Evolutionary conservation across 2,113 vertebrate species (phyloP), one percentile per base, ranked within the genome.

Genomic region (Polypterus bichir): DNA sequence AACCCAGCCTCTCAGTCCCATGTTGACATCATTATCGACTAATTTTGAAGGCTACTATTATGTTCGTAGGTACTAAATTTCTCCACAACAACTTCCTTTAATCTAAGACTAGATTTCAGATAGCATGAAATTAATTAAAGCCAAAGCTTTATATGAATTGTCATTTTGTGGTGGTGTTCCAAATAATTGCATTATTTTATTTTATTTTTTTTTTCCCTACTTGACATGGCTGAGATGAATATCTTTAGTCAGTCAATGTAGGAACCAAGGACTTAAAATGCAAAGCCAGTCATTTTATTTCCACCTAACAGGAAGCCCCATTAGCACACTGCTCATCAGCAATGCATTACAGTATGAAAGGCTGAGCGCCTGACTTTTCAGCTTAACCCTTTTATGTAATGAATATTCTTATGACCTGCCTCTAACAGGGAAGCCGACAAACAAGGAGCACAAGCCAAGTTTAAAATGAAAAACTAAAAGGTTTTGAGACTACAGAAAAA

Each of bases 251-350:
- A 72, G 74, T 81, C 74, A 78, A 76, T 74, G 67, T 68, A 72
- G 74, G 74, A 66, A 78, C 73, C 73, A 68, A 51, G 54, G 51
- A 51, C 51, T 67, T 70, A 60, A 66, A 65, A 74, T 72, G 66
- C 64, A 58, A 63, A 68, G 61, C n/a, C 63, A 60, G 65, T 62
- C 65, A 61, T 68, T 68, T 64, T 62, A 67, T 73, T 66, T 70
- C 65, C 56, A 66, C 57, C 65, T 60, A 68, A 62, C 79, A 80
- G 79, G 78, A 72, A 67, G 73, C 75, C 74, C 77, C 81, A 83
- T 84, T 83, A 83, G 77, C 72, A 70, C 68, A 59, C 76, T 69
- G 71, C 80, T 83, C 79, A 83, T 86, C 79, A 82, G 79, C 73
- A 71, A 86, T 80, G 78, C 81, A 82, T 78, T 81, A 76, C 69